A percentile compares a stretch with the other conserved stretches of the same genome.
Conservation (phyloP, 2,797 vertebrate genomes). For the Channa striata region DNA sequence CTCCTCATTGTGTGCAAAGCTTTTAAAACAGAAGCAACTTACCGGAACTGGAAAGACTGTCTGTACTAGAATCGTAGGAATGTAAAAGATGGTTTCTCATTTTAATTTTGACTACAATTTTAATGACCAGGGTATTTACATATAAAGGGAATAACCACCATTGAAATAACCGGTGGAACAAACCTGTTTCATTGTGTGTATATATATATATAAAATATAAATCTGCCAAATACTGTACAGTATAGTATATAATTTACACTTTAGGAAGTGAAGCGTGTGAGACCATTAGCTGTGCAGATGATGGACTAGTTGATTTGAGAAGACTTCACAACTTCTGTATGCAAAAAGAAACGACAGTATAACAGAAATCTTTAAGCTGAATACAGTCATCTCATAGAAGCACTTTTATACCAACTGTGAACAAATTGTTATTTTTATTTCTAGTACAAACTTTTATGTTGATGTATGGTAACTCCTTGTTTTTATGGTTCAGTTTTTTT, state of each 20-base stretch:
- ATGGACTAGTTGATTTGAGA: too few species aligned
- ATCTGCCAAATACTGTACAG: background rate
- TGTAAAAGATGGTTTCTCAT: background rate
- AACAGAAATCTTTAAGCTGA: background rate
- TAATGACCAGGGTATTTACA: background rate
- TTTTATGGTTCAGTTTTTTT: background rate
- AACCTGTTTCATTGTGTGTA: too few species aligned
- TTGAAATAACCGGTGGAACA: constrained; percentile 1
- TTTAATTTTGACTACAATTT: background rate
- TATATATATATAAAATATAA: too few species aligned
- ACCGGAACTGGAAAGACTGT: constrained; percentile 41
- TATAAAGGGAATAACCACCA: background rate
- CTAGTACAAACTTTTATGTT: background rate
- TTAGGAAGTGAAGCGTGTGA: background rate
- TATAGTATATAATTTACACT: background rate
- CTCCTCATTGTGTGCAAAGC: background rate
- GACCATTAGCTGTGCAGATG: background rate
- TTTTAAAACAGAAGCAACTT: constrained; percentile 28
- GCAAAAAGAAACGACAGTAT: background rate
- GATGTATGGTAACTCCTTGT: background rate
- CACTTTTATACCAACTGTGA: constrained; percentile 77
- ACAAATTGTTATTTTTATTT: constrained; percentile 35
- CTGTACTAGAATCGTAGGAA: background rate
- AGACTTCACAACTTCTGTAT: background rate
- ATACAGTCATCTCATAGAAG: constrained; percentile 42